Conservation (phyloP, 2,888 invertebrate species). For the Eumacrocentrus americanus region DNA sequence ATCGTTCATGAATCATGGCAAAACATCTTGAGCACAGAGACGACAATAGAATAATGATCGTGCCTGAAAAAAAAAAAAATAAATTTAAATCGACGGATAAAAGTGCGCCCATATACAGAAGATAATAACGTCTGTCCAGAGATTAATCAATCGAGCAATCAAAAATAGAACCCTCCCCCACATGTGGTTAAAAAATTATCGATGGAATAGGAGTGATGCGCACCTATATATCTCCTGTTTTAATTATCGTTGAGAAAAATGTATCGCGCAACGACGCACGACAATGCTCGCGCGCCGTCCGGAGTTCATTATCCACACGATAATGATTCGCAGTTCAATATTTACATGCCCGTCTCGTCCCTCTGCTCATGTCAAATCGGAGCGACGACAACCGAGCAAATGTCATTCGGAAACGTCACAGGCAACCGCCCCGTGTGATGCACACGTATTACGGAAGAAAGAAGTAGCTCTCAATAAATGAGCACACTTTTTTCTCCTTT, state of each 20-base stretch:
- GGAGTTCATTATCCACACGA: slow-evolving; percentile 18
- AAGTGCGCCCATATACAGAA: neutral
- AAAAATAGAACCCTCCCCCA: neutral
- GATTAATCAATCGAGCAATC: neutral
- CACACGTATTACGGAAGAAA: slow-evolving; percentile 5
- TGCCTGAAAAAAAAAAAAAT: neutral
- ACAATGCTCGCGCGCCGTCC: slow-evolving; percentile 7
- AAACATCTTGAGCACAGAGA: neutral
- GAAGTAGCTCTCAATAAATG: no score
- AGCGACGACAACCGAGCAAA: slow-evolving; percentile 17
- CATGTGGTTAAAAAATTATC: neutral
- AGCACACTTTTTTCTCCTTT: neutral
- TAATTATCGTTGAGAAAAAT: slow-evolving; percentile 21
- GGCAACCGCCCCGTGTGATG: slow-evolving; percentile 24
- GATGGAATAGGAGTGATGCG: slow-evolving; percentile 1
- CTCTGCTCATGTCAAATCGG: slow-evolving; percentile 14
- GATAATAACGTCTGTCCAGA: neutral
- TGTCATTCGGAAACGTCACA: slow-evolving; percentile 25
- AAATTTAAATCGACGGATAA: no score
- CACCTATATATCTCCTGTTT: slow-evolving; percentile 2
- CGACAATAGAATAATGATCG: neutral
- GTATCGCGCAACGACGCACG: slow-evolving; percentile 20
- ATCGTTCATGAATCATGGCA: neutral
- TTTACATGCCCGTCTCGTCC: slow-evolving; percentile 2
- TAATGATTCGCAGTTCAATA: slow-evolving; percentile 5